These are phyloP conservation scores for Chrysina gloriosa DNA, from an alignment of 2,888 invertebrate genomes.

Conservation along the genomic window DNA sequence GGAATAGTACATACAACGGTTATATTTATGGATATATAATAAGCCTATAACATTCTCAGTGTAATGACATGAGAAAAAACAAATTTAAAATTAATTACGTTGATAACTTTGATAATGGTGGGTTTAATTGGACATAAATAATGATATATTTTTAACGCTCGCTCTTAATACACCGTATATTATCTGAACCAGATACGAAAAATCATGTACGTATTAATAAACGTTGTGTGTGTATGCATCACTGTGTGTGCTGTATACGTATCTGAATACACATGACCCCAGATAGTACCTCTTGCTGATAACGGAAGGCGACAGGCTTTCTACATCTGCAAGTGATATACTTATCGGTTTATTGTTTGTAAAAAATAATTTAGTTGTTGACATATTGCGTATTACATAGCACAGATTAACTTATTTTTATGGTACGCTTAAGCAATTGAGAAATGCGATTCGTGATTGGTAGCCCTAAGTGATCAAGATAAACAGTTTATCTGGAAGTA, in stretches of 20 bases:
- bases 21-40: background rate
- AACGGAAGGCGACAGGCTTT: slow-evolving; percentile 49
- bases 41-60: background rate
- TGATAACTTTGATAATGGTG: background rate
- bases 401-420: slow-evolving; percentile 20
- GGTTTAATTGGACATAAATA: slow-evolving; percentile 18
- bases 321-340: slow-evolving; percentile 49
- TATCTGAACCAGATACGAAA: background rate
- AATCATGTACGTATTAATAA: slow-evolving; percentile 1
- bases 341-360: slow-evolving; percentile 42
- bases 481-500: too few relatives aligned
- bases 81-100: slow-evolving; percentile 4
- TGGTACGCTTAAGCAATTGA: background rate
- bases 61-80: background rate
- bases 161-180: background rate
- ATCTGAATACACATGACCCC: slow-evolving; percentile 17
- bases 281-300: slow-evolving; percentile 31
- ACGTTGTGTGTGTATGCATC: background rate
- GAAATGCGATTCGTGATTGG: too few relatives aligned
- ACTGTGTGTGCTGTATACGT: background rate
- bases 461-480: too few relatives aligned
- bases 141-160: background rate
- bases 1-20: background rate
- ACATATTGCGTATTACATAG: slow-evolving; percentile 36
- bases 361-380: slow-evolving; percentile 19